Percentiles rank a stretch among this genome's conserved stretches.
phyloP scores from a whole-genome alignment of 2,113 vertebrate genomes.

The Lynx canadensis region DNA sequence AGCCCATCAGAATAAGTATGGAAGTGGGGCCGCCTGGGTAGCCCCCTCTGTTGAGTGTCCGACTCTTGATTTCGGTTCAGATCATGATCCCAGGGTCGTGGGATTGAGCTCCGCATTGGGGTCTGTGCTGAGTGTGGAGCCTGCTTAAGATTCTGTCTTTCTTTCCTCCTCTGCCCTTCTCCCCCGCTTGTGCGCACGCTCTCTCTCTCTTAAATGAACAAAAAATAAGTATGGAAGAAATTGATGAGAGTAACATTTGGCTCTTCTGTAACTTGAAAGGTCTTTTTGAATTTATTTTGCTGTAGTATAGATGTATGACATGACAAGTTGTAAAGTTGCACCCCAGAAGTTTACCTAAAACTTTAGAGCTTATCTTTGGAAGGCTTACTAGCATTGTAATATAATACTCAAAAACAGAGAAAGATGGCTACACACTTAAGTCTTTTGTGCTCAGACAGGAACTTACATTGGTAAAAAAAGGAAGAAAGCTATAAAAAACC shows the following conservation, averaged over 20 bases:
- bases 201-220: too few species aligned
- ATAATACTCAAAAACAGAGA: background rate
- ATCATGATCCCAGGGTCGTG: too few species aligned
- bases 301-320: background rate
- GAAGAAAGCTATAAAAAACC: background rate
- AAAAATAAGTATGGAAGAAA: background rate
- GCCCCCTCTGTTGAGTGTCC: too few species aligned
- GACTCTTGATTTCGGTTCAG: too few species aligned
- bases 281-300: conserved; percentile 2
- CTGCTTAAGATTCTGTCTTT: too few species aligned
- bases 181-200: too few species aligned
- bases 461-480: background rate
- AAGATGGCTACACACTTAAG: background rate
- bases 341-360: background rate
- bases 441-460: background rate
- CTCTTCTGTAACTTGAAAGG: background rate
- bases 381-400: conserved; percentile 12
- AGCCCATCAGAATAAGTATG: background rate
- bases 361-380: background rate
- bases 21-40: background rate
- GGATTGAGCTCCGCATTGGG: too few species aligned
- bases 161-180: too few species aligned
- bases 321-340: background rate
- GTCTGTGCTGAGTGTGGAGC: too few species aligned
- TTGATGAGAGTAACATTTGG: background rate